Evolutionary conservation across 2,113 vertebrate genomes (phyloP).

Genomic region (Protobothrops flavoviridis): DNA sequence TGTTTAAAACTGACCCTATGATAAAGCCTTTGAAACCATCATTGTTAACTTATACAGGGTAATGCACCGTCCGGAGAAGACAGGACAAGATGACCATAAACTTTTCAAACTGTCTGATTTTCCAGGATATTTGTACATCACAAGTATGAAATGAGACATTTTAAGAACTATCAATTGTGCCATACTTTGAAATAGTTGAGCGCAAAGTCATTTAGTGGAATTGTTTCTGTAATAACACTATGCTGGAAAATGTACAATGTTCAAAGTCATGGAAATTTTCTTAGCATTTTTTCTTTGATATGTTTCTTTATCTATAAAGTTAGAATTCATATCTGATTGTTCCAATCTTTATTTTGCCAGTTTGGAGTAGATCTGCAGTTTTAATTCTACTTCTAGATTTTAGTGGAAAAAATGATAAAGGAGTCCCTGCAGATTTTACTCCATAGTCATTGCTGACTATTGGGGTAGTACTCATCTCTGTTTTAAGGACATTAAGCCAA

Average conservation of each 20-base stretch:
- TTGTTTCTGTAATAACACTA: conserved; percentile 2
- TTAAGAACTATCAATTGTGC: conserved; percentile 4
- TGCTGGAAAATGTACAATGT: not conserved
- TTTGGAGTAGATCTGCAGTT: not conserved
- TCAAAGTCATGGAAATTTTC: not conserved
- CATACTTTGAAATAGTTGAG: conserved; percentile 1
- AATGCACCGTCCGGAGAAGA: not conserved
- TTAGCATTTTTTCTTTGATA: not conserved
- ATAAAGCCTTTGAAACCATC: not conserved
- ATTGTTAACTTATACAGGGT: not conserved
- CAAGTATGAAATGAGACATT: conserved; percentile 5
- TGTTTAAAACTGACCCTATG: not conserved
- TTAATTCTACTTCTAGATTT: not conserved
- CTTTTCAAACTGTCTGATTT: not conserved
- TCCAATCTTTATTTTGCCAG: not conserved
- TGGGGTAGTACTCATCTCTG: not conserved
- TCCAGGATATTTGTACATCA: not conserved
- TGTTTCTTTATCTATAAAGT: not conserved
- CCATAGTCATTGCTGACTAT: not conserved
- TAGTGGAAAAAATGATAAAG: not conserved
- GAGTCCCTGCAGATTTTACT: not conserved
- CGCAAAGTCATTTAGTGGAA: not conserved
- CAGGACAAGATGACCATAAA: not conserved
- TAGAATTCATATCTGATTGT: not conserved
- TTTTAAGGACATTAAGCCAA: not conserved